A percentile compares a stretch with the other conserved stretches of the same genome.
These are phyloP conservation scores for Embidobia sp. DNA, from an alignment of 2,888 invertebrate species.

Conservation along the genomic window DNA sequence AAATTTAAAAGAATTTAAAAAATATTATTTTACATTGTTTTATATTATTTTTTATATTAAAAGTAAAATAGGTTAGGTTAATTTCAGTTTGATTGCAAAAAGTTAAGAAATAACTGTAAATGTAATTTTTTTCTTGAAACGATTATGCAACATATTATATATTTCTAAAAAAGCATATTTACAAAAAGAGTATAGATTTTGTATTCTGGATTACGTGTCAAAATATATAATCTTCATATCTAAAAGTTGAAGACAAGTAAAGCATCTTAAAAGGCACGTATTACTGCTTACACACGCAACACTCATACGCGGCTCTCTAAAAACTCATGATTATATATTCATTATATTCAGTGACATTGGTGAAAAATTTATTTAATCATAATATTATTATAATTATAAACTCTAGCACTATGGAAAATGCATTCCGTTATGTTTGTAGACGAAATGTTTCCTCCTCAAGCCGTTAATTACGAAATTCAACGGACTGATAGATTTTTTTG, in stretches of 20 bases:
- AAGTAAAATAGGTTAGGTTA: no score
- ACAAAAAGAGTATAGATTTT: no score
- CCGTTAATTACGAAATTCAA: slow-evolving; percentile 17
- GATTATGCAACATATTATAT: no score
- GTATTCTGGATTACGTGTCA: no score
- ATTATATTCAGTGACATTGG: slow-evolving; percentile 32
- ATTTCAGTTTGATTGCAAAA: no score
- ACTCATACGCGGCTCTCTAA: slow-evolving; percentile 2
- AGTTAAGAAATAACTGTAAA: no score
- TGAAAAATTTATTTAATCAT: slow-evolving; percentile 22
- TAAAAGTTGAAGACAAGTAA: slow-evolving; percentile 6
- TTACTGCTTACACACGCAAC: slow-evolving; percentile 6
- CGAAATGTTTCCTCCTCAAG: background rate
- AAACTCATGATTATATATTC: slow-evolving; percentile 9
- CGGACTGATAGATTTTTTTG: slow-evolving; percentile 21
- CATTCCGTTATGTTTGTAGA: slow-evolving; percentile 15
- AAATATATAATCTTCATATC: background rate
- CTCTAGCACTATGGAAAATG: slow-evolving; percentile 16
- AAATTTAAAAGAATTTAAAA: no score
- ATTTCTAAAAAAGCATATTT: no score
- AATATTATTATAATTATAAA: slow-evolving; percentile 21
- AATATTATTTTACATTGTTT: no score
- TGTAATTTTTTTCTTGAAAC: no score
- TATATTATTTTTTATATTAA: no score
- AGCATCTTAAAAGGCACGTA: background rate